phyloP scores from a whole-genome alignment of 2,797 vertebrate species.

The Pristis pectinata region DNA sequence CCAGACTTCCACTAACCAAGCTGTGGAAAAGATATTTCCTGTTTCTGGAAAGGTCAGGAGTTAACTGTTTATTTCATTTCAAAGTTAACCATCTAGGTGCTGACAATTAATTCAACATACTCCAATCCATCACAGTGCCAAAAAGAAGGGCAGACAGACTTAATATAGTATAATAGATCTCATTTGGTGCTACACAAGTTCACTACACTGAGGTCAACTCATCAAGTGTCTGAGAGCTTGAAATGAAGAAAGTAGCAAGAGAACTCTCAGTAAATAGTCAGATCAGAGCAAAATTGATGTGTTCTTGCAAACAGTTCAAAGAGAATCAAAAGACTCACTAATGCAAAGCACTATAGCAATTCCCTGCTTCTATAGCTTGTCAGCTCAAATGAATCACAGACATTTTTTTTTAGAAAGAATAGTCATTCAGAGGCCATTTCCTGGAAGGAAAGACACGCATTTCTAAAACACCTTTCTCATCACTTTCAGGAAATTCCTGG shows the following conservation, averaged over 20 bases:
- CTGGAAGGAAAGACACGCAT: no score
- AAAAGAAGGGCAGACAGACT: background rate
- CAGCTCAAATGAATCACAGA: slow-evolving; percentile 15
- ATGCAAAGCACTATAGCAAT: background rate
- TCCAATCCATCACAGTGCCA: background rate
- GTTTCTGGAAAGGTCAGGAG: background rate
- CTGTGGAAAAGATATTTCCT: background rate
- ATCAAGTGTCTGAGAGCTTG: background rate
- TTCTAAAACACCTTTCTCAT: no score
- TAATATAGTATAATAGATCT: background rate
- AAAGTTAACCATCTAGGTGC: background rate
- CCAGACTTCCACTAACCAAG: background rate
- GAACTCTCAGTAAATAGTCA: background rate
- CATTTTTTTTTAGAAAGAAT: background rate
- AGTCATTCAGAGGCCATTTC: background rate
- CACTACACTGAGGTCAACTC: background rate
- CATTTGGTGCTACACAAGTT: background rate
- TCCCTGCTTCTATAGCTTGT: background rate
- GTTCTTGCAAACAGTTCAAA: slow-evolving; percentile 6
- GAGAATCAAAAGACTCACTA: background rate
- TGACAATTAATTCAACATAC: background rate
- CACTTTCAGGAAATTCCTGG: no score
- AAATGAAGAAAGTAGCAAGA: background rate
- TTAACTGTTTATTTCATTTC: background rate
- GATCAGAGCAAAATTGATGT: background rate